These are phyloP conservation scores for Periphyllus acericola DNA, from an alignment of 2,888 invertebrate species.

Conservation along the genomic window DNA sequence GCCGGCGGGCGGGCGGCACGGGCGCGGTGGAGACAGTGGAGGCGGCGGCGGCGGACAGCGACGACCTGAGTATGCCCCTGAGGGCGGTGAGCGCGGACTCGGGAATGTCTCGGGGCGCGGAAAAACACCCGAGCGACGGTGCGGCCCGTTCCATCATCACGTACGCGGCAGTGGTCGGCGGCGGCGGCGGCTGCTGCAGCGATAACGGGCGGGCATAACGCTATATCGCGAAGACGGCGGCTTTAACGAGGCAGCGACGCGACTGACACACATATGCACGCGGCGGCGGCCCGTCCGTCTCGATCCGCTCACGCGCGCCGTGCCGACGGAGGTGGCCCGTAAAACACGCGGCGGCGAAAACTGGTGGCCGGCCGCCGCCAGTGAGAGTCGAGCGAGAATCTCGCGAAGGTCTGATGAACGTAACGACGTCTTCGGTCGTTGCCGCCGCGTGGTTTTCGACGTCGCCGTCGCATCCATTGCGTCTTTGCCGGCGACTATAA, in stretches of 20 bases:
- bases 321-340: neutral
- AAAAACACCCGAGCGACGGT: neutral
- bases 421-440: no score
- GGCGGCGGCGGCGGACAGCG: neutral
- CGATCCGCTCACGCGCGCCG: neutral
- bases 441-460: no score
- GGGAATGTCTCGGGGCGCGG: conserved; percentile 14
- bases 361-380: neutral
- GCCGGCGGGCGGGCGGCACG: conserved; percentile 2
- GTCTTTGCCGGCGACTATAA: no score
- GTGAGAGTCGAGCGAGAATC: neutral
- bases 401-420: neutral
- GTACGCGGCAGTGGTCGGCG: neutral
- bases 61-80: conserved; percentile 43
- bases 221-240: neutral
- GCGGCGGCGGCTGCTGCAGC: no score
- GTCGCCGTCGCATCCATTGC: no score
- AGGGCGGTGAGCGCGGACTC: conserved; percentile 43
- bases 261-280: neutral
- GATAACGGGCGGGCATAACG: neutral
- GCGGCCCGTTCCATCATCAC: neutral
- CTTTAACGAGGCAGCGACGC: neutral
- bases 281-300: neutral
- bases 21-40: neutral
- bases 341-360: neutral